Base-by-base conservation (phyloP, 2,113 vertebrate species). In the Morone chrysops region DNA sequence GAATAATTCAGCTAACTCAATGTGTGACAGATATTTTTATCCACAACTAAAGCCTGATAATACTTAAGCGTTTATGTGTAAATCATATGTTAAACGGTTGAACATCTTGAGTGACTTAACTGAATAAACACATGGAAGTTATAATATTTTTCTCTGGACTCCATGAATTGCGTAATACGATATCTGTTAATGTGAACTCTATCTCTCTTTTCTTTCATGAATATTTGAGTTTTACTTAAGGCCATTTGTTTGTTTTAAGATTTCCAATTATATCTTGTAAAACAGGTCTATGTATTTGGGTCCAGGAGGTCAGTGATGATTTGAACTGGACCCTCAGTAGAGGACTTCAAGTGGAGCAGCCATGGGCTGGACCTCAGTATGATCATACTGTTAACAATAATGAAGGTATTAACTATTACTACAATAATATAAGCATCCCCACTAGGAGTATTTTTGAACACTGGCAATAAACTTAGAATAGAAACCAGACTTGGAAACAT, bases 251-350 rank as follows among this genome's bases (percentile, higher is more conserved):
- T 31, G 31, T 31, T 66, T 47, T 48, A 9, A n/a, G 7, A 61
- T 63, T 18, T 53, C 5, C 50, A 40, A 20, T 14, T 2, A 11
- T 60, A 6, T 84, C 12, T 84, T 76, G 10, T 62, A 5, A 67
- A 73, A 54, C 78, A 96, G 95, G 91, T 69, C 86, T 95, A 0
- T 96, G 95, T 72, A 82, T 79, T 63, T 96, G 94, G 95, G 73
- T 83, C 45, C 94, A 94, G 66, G 93, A 94, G 48, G 56, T 31
- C 31, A 84, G 12, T 14, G 76, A 88, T 80, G 90, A 85, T 48
- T 63, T 89, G 5, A 82, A 94, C 67, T 96, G 95, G 95, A 87
- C 61, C 54, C 90, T 84, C 31, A 92, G 81, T 59, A 80, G 5
- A 22, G 95, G 93, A 65, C 60, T 88, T 76, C 61, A 93, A 16